phyloP scores from a whole-genome alignment of 2,797 vertebrate species.

The Hydrocynus forskahlii region DNA sequence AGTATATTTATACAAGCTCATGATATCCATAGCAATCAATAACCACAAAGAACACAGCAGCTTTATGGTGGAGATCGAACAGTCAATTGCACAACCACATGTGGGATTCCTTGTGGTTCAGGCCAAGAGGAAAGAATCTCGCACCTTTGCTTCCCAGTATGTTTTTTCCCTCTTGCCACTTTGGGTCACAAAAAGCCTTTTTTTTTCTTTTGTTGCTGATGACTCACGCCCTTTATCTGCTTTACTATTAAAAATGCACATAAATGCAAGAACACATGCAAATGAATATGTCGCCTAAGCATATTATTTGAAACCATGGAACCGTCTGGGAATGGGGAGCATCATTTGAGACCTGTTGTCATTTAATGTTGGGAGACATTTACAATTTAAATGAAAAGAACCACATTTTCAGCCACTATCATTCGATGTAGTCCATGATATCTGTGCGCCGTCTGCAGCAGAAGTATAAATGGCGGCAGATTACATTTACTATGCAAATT shows the following conservation, averaged over 20 bases:
- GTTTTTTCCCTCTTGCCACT: conserved; percentile 25
- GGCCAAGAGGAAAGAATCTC: conserved; percentile 45
- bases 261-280: too few species aligned
- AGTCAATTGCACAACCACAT: conserved; percentile 21
- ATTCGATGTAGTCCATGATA: not conserved
- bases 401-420: not conserved
- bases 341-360: not conserved
- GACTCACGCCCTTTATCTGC: not conserved
- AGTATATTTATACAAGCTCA: conserved; percentile 18
- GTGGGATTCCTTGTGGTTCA: conserved; percentile 43
- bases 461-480: not conserved
- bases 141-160: conserved; percentile 37
- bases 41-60: conserved; percentile 21
- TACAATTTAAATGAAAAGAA: not conserved
- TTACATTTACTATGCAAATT: conserved; percentile 6
- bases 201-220: conserved; percentile 19
- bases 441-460: not conserved
- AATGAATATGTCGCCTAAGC: too few species aligned
- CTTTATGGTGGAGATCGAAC: conserved; percentile 29
- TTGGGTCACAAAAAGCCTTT: conserved; percentile 35
- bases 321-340: too few species aligned
- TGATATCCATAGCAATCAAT: conserved; percentile 31
- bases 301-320: not conserved
- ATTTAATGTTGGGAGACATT: not conserved
- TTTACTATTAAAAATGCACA: not conserved